Evolutionary conservation across 1,140 invertebrate species (phyloP).

Genomic region (Doryteuthis pealeii): DNA sequence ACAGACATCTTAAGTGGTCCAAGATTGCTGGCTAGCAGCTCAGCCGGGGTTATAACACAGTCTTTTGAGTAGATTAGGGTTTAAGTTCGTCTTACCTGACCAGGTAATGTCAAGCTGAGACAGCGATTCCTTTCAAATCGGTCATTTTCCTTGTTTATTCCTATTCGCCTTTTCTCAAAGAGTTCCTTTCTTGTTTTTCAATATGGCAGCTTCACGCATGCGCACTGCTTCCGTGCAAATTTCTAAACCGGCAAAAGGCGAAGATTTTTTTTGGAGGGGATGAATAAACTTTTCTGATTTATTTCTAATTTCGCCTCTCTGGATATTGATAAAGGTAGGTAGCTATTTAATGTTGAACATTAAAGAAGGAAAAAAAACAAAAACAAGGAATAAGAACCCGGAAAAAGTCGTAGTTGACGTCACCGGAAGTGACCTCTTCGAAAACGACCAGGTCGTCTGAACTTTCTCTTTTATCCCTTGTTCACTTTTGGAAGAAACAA

Average conservation of each 20-base stretch:
- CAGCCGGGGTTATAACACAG: not conserved
- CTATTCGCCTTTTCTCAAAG: not conserved
- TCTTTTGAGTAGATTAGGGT: not conserved
- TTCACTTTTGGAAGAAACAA: too few relatives aligned
- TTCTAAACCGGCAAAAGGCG: not conserved
- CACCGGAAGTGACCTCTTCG: not conserved
- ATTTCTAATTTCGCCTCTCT: not conserved
- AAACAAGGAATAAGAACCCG: not conserved
- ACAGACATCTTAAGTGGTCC: not conserved
- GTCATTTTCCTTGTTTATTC: not conserved
- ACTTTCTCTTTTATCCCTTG: too few relatives aligned
- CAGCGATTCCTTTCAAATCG: not conserved
- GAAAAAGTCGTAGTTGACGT: not conserved
- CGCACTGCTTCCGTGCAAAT: not conserved
- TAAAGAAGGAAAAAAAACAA: not conserved
- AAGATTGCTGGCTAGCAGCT: not conserved
- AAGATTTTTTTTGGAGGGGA: not conserved
- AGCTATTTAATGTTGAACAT: not conserved
- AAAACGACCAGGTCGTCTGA: too few relatives aligned
- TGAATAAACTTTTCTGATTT: not conserved
- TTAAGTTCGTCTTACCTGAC: not conserved
- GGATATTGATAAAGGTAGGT: not conserved
- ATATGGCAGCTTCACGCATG: conserved; percentile 2
- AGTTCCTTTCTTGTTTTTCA: not conserved
- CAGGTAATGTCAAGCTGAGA: not conserved